These are phyloP conservation scores for Acridotheres tristis DNA, from an alignment of 2,797 vertebrate genomes.

Conservation along the genomic window DNA sequence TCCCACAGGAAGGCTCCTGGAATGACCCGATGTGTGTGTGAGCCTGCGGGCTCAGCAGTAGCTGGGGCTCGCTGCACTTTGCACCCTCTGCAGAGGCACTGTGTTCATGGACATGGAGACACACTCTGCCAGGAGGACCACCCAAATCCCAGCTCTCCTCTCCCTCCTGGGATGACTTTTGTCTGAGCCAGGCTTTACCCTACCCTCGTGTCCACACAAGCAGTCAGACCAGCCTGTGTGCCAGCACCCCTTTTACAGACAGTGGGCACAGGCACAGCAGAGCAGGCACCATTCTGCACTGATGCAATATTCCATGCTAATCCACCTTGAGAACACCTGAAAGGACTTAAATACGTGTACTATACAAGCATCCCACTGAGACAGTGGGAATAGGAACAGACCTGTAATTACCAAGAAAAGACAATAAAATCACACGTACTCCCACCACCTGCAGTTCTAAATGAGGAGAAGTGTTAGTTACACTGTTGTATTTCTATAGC, in stretches of 20 bases:
- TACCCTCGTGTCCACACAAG: accelerated
- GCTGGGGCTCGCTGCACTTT: neutral
- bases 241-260: neutral
- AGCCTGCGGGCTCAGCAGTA: accelerated
- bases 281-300: neutral
- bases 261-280: neutral
- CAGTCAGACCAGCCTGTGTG: neutral
- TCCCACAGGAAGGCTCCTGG: neutral
- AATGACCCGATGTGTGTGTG: neutral
- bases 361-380: conserved; percentile 48
- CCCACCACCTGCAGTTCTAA: conserved; percentile 64
- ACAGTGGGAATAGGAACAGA: conserved; percentile 59
- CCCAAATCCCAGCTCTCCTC: neutral
- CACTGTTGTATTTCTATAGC: conserved; percentile 68
- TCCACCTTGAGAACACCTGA: conserved; percentile 59
- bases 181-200: neutral
- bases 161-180: neutral
- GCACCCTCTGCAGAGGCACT: neutral
- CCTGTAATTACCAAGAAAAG: conserved; percentile 73
- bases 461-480: conserved; percentile 74
- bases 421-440: conserved; percentile 69
- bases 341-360: conserved; percentile 34
- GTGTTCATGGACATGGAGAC: neutral
- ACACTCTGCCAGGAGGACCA: neutral
- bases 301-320: neutral